Base-by-base conservation (phyloP, 2,113 vertebrate genomes). In the Scartelaos histophorus region DNA sequence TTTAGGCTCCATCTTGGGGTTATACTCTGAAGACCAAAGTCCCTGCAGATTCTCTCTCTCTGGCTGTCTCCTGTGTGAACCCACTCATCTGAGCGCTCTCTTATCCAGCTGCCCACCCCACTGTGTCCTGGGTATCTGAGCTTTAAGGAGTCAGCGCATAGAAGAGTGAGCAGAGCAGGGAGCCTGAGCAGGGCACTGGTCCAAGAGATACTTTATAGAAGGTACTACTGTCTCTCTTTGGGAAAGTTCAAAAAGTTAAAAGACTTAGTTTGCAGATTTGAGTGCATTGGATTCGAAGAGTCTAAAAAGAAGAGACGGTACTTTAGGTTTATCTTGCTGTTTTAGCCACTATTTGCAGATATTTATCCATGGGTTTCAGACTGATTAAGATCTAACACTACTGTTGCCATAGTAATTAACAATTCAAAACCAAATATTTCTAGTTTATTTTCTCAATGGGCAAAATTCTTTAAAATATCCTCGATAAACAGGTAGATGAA, bases 141-240 rank as follows among this genome's bases (percentile, higher is more conserved):
- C 80, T 78, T 79, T 67, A 73, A 76, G 80, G 75, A 74, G 77
- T 62, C 66, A 76, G 70, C 66, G 62, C 79, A 84, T 80, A 85
- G 70, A 81, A 70, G 84, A 72, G 73, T 84, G 82, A 83, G 76
- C 69, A 76, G 43, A 74, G 51, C 69, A 78, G 35, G 71, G 46
- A 85, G 80, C 79, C 77, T 21, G 19, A 0, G 74, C 77, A 66
- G 73, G 51, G 51, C 19, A 47, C 3, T 54, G 51, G 49, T 19
- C 17, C 49, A n/a, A 53, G 49, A 53, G 49, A 17, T 7, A 21
- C 7, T 19, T 54, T 54, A 54, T 43, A 43, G 10, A 43, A 10
- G 7, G 4, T 3, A 17, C 19, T 54, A 11, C 16, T 53, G 17
- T n/a, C 49, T n/a, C 17, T 53, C 17, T n/a, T 19, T 53, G 19